Conservation (phyloP, 2,888 invertebrate genomes). For the Pachliopta kotzebuea region DNA sequence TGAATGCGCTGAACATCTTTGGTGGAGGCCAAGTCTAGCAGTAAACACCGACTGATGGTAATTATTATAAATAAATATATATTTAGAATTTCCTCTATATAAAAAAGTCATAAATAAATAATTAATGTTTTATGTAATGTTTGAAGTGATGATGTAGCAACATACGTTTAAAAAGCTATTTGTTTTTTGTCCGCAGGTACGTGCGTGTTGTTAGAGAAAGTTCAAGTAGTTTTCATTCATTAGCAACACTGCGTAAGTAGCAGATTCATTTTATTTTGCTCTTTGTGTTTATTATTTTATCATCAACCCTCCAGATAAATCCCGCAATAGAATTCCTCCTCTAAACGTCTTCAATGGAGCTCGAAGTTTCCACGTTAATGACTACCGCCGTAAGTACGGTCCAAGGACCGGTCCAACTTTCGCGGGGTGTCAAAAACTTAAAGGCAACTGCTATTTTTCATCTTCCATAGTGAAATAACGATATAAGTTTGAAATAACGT, state of each 20-base stretch:
- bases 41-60: too few species aligned
- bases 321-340: constrained; percentile 26
- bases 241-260: constrained; percentile 66
- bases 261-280: constrained; percentile 55
- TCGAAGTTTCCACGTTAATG: constrained; percentile 39
- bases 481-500: constrained; percentile 38
- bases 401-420: constrained; percentile 40
- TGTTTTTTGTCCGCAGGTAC: constrained; percentile 62
- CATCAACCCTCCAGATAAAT: constrained; percentile 18
- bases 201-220: constrained; percentile 68
- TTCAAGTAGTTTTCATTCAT: constrained; percentile 60
- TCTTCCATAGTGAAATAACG: constrained; percentile 40
- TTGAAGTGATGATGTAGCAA: neutral
- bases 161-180: constrained; percentile 1
- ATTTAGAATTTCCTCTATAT: too few species aligned
- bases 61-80: too few species aligned
- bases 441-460: constrained; percentile 50
- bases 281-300: constrained; percentile 32
- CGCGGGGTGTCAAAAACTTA: constrained; percentile 49
- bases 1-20: too few species aligned
- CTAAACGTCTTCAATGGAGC: constrained; percentile 34
- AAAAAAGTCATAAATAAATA: neutral
- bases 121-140: neutral
- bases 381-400: constrained; percentile 40
- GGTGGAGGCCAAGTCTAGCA: too few species aligned